A percentile compares a stretch with the other conserved stretches of the same genome.
phyloP scores from a whole-genome alignment of 2,113 vertebrate genomes.

The Ceratotherium simum region DNA sequence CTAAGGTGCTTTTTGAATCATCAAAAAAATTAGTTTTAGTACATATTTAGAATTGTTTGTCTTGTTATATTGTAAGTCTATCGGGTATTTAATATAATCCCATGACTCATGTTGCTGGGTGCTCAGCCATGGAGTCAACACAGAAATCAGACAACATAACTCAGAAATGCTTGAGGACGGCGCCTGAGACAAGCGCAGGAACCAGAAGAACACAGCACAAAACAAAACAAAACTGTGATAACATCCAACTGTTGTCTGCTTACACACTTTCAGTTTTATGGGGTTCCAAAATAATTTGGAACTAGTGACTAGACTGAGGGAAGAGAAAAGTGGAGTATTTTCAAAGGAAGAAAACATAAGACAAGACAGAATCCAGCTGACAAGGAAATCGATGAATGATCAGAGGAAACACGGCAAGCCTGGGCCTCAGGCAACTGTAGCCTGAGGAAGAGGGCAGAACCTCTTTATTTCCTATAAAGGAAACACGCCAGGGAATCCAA shows the following conservation, averaged over 20 bases:
- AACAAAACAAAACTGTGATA: background rate
- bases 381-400: background rate
- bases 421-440: background rate
- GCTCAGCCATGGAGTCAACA: background rate
- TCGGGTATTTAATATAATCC: background rate
- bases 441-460: accelerated
- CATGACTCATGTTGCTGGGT: background rate
- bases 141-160: background rate
- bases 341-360: background rate
- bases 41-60: background rate
- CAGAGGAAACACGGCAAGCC: background rate
- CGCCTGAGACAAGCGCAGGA: background rate
- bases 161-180: background rate
- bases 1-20: background rate
- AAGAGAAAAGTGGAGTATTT: background rate
- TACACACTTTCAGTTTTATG: background rate
- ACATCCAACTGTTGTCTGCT: background rate
- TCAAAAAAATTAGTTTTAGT: background rate
- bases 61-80: background rate
- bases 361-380: background rate
- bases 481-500: background rate
- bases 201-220: background rate
- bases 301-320: background rate
- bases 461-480: background rate
- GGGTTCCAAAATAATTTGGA: background rate